Evolutionary conservation across 1,140 invertebrate genomes (phyloP).

Genomic region (Theocolax elegans): DNA sequence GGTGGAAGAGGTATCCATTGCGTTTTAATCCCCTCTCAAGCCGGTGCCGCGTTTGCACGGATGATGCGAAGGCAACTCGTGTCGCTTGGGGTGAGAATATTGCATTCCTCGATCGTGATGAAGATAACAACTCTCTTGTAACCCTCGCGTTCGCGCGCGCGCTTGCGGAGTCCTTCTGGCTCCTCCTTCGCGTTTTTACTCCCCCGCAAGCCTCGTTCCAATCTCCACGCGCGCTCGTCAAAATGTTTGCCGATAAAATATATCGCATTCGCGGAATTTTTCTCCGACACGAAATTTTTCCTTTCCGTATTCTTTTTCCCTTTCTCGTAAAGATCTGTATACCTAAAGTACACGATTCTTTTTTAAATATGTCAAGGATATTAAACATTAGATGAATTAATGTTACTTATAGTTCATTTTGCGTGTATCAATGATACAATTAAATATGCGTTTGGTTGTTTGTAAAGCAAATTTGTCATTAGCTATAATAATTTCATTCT

Average conservation of each 20-base stretch:
- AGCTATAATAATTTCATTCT: no score
- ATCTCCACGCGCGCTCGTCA: constrained; percentile 5
- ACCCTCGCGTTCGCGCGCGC: neutral
- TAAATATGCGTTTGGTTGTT: no score
- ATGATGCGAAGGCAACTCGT: constrained; percentile 44
- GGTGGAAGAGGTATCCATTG: constrained; percentile 55
- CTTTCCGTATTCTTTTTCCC: no score
- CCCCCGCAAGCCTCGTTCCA: neutral
- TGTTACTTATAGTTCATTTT: no score
- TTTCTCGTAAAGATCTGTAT: no score
- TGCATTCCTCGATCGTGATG: constrained; percentile 56
- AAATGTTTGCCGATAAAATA: constrained; percentile 28
- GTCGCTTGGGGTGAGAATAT: constrained; percentile 54
- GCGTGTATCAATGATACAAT: no score
- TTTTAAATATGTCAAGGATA: no score
- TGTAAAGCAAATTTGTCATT: no score
- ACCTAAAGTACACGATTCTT: no score
- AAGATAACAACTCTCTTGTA: constrained; percentile 46
- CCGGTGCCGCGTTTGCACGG: neutral
- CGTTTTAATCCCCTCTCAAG: constrained; percentile 57
- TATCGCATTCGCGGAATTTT: neutral
- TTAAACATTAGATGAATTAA: no score
- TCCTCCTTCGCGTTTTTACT: neutral
- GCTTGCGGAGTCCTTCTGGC: neutral
- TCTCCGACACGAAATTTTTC: no score